phyloP scores from a whole-genome alignment of 2,113 vertebrate genomes.

The Melanocharis versteri region DNA sequence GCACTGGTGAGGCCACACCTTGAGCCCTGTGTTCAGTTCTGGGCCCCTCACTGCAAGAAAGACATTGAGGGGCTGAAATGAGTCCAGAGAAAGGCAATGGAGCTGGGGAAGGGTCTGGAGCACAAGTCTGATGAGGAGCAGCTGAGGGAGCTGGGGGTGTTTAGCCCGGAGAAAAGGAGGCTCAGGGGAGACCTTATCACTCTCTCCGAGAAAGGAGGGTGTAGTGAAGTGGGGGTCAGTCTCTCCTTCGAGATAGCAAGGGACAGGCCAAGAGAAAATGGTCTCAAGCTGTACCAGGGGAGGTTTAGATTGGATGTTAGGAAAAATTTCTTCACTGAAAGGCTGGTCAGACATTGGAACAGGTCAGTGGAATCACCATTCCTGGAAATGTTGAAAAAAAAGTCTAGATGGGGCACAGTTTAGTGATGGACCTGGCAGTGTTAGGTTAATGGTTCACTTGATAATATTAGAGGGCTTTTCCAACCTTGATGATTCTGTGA shows the following conservation, averaged over 20 bases:
- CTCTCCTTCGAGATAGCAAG: not conserved
- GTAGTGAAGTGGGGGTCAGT: fast-evolving
- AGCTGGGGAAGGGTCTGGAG: not conserved
- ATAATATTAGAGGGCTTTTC: not conserved
- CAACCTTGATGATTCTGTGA: not conserved
- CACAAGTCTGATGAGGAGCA: not conserved
- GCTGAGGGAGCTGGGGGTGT: not conserved
- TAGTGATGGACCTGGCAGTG: not conserved
- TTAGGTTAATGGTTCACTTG: not conserved
- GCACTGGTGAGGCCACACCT: not conserved
- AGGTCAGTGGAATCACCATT: not conserved
- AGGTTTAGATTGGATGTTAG: not conserved
- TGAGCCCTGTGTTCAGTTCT: fast-evolving
- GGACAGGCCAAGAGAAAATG: not conserved
- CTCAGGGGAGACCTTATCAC: not conserved
- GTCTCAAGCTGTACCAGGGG: not conserved
- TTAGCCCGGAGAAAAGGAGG: not conserved
- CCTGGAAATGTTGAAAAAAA: not conserved
- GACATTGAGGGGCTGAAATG: not conserved
- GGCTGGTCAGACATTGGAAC: not conserved
- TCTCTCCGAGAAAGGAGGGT: not conserved
- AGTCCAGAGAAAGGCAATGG: not conserved
- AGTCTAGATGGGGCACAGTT: not conserved
- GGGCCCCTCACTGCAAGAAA: fast-evolving
- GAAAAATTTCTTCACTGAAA: not conserved